Base-by-base conservation (phyloP, 2,113 vertebrate species). In the Ciconia boyciana region DNA sequence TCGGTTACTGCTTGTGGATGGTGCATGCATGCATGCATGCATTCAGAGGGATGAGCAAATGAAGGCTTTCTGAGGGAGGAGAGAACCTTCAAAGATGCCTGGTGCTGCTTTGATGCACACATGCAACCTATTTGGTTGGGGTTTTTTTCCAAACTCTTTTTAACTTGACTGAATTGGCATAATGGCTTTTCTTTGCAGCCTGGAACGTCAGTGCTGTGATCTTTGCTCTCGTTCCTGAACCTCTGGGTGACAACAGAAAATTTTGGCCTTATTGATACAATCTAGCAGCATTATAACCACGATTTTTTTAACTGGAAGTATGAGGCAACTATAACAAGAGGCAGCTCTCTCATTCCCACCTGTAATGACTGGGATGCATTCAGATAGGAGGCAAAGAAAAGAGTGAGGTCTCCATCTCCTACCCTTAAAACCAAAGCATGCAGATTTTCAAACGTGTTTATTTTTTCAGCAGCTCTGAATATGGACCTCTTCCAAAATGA, bases 341-440 rank as follows among this genome's bases (percentile, higher is more conserved):
- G 5, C 32, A 78, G 16, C 9, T 52, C 34, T 62, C 13, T 15
- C 25, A 18, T 77, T 88, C 32, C 36, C 16, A 68, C 11, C 16
- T 58, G 10, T 49, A 54, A 74, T 15, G 13, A 78, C 20, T 4
- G 7, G 16, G 49, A 55, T 24, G 6, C 0, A 0, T 58, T 82
- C 34, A 80, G 24, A 54, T 7, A 43, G 13, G 24, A 68, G 10
- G 32, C n/a, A 74, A 71, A 71, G 20, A 62, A 51, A 80, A 66
- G 12, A 60, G 15, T n/a, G 16, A 71, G 4, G 10, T 82, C 36
- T 79, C 85, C 18, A 20, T 43, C 13, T 84, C 39, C 26, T 43
- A 36, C 12, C 8, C 34, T 34, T 79, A 79, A 87, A 92, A 79
- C 2, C 13, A 79, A 90, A 85, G 15, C 18, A 60, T 13, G 9